Evolutionary conservation across 2,888 invertebrate species (phyloP).

Genomic region (Tachystola acroxantha): DNA sequence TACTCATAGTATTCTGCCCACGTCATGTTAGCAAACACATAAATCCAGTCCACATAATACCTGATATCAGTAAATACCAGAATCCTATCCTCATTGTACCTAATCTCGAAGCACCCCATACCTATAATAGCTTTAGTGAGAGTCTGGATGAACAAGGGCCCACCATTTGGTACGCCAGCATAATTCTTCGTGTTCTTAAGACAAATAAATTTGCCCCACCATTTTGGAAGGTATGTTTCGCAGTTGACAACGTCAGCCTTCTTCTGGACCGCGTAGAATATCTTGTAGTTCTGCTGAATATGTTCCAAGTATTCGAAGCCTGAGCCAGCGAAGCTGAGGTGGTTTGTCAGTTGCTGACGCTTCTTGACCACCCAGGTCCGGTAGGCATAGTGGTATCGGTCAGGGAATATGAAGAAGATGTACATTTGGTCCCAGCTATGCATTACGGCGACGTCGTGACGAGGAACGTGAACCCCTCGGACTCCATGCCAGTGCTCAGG

Average conservation of each 20-base stretch:
- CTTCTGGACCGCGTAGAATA: slow-evolving; percentile 2
- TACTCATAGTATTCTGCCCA: slow-evolving; percentile 47
- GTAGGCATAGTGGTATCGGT: not conserved
- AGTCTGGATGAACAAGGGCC: slow-evolving; percentile 21
- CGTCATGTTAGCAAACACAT: slow-evolving; percentile 18
- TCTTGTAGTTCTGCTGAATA: slow-evolving; percentile 24
- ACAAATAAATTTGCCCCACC: slow-evolving; percentile 33
- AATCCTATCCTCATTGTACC: slow-evolving; percentile 42
- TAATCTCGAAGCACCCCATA: slow-evolving; percentile 47
- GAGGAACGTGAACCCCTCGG: slow-evolving; percentile 19
- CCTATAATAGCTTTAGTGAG: no score
- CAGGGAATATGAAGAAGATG: not conserved
- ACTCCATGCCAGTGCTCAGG: slow-evolving; percentile 31
- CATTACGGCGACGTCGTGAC: slow-evolving; percentile 25
- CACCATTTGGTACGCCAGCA: slow-evolving; percentile 42
- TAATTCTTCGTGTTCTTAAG: slow-evolving; percentile 16
- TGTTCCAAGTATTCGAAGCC: slow-evolving; percentile 23
- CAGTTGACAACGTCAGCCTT: slow-evolving; percentile 21
- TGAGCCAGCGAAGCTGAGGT: slow-evolving; percentile 15
- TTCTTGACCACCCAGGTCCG: not conserved
- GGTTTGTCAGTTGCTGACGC: not conserved
- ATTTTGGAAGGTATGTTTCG: slow-evolving; percentile 26
- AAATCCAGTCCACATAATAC: slow-evolving; percentile 32
- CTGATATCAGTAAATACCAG: slow-evolving; percentile 47
- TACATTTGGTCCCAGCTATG: slow-evolving; percentile 22